phyloP scores from a whole-genome alignment of 2,113 vertebrate species.

The Rhegmatorhina hoffmannsi region DNA sequence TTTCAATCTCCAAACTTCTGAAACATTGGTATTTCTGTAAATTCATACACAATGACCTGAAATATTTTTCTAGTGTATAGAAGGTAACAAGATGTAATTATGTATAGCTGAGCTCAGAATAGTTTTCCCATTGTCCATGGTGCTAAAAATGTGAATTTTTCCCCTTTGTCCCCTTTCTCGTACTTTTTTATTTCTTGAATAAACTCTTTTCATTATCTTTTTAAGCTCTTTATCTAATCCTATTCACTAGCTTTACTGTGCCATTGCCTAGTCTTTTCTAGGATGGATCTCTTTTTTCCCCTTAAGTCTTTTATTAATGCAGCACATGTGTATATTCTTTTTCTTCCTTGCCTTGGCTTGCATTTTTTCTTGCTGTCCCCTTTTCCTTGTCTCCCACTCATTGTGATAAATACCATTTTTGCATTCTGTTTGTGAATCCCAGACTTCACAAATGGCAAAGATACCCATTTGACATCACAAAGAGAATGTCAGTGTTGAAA shows the following conservation, averaged over 20 bases:
- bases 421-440: conserved; percentile 45
- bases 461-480: conserved; percentile 3
- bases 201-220: conserved; percentile 46
- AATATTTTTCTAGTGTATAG: background rate
- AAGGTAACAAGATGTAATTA: conserved; percentile 4
- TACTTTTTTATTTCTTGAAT: conserved; percentile 42
- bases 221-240: conserved; percentile 49
- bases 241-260: conserved; percentile 34
- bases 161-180: background rate
- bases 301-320: background rate
- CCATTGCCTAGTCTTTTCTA: background rate
- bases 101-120: background rate
- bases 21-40: background rate
- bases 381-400: background rate
- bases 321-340: background rate
- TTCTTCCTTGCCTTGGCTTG: background rate
- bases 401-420: conserved; percentile 43
- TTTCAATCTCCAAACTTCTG: background rate
- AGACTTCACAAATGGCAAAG: conserved; percentile 12
- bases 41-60: background rate
- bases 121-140: background rate
- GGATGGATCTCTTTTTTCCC: background rate
- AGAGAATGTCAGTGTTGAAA: conserved; percentile 8
- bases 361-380: background rate
- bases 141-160: conserved; percentile 31